A percentile compares a stretch with the other conserved stretches of the same genome.
These are phyloP conservation scores for Zelleria hepariella DNA, from an alignment of 2,888 invertebrate species.

Conservation along the genomic window DNA sequence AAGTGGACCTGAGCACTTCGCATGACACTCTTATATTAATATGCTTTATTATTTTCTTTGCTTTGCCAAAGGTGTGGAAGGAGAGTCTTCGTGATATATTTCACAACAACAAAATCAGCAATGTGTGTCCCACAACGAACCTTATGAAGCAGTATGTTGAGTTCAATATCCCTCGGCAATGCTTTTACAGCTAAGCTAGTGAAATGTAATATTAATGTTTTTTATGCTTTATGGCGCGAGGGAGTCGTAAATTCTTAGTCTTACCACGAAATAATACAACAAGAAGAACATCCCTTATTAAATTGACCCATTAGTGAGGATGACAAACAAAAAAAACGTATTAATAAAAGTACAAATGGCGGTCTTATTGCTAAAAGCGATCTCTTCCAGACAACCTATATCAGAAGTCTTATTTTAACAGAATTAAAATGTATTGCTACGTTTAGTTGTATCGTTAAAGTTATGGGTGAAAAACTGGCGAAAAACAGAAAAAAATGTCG, in stretches of 20 bases:
- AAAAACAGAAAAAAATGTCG: too few species aligned
- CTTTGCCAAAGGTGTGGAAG: constrained; percentile 88
- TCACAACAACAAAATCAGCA: constrained; percentile 96
- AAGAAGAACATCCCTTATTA: neutral
- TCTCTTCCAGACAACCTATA: too few species aligned
- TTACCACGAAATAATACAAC: neutral
- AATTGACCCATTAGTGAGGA: neutral
- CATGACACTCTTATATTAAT: constrained; percentile 29
- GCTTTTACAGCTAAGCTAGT: neutral
- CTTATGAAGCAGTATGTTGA: constrained; percentile 98
- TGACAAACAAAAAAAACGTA: neutral
- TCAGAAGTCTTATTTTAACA: too few species aligned
- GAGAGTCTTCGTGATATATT: constrained; percentile 89
- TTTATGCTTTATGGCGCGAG: neutral
- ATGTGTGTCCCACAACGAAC: constrained; percentile 94
- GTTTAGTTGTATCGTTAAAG: too few species aligned
- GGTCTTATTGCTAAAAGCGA: too few species aligned
- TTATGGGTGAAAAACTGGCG: too few species aligned
- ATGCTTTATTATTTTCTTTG: constrained; percentile 14
- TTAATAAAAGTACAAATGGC: too few species aligned
- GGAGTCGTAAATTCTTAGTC: neutral
- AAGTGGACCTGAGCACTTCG: constrained; percentile 21
- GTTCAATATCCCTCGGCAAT: neutral
- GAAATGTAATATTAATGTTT: neutral
- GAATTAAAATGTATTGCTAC: too few species aligned